A percentile compares a stretch with the other conserved stretches of the same genome.
These are phyloP conservation scores for Sebastes trivittatus DNA, from an alignment of 2,797 vertebrate species.

Conservation along the genomic window DNA sequence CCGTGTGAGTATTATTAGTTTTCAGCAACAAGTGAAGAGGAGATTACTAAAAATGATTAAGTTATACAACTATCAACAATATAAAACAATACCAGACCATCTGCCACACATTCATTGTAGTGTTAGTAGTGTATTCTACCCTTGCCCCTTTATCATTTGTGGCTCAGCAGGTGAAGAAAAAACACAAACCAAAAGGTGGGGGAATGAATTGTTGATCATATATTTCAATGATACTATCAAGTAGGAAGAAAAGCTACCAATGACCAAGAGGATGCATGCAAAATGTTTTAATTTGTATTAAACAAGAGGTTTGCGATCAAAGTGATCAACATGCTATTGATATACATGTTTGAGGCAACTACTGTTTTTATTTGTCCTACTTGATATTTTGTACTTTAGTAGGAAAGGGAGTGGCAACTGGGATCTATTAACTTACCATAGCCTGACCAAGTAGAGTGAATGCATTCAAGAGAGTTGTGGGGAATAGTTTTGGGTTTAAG, in stretches of 20 bases:
- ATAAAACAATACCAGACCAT: slow-evolving; percentile 11
- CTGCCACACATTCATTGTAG: neutral
- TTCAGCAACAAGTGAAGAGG: neutral
- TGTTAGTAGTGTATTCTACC: slow-evolving; percentile 47
- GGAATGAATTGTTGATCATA: slow-evolving; percentile 9
- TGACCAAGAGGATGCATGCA: slow-evolving; percentile 60
- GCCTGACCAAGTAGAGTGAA: slow-evolving; percentile 91
- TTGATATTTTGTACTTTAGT: slow-evolving; percentile 63
- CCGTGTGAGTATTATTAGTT: slow-evolving; percentile 54
- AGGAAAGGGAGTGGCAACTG: slow-evolving; percentile 60
- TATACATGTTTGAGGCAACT: slow-evolving; percentile 24
- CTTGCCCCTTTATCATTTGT: neutral
- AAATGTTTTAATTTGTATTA: slow-evolving; percentile 13
- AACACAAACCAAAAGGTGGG: slow-evolving; percentile 30
- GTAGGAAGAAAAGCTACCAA: slow-evolving; percentile 56
- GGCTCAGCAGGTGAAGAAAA: slow-evolving; percentile 22
- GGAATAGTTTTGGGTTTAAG: slow-evolving; percentile 82
- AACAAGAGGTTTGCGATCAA: slow-evolving; percentile 16
- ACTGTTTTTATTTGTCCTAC: slow-evolving; percentile 52
- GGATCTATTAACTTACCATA: slow-evolving; percentile 93
- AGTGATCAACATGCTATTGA: slow-evolving; percentile 44
- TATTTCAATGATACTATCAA: slow-evolving; percentile 53
- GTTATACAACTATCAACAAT: neutral
- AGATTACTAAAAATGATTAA: slow-evolving; percentile 1
- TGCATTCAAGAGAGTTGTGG: slow-evolving; percentile 92